phyloP scores from a whole-genome alignment of 2,888 invertebrate species.

The Stenichneumon culpator region DNA sequence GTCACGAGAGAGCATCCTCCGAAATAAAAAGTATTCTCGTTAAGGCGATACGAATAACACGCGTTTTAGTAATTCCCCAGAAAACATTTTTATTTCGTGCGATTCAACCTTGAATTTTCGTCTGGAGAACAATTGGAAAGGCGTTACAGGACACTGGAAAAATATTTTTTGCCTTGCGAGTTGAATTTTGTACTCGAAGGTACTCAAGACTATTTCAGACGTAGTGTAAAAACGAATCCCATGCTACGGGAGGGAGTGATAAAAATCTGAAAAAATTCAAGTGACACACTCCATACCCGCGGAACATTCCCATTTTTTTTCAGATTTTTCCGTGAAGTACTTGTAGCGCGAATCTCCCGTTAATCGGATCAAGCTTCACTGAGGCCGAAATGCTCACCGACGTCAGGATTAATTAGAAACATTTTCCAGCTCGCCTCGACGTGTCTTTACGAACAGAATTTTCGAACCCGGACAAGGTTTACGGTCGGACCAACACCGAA shows the following conservation, averaged over 20 bases:
- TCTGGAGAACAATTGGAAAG: too few relatives aligned
- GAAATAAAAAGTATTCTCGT: conserved; percentile 57
- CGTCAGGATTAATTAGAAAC: conserved; percentile 36
- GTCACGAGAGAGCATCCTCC: neutral
- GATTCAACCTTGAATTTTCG: neutral
- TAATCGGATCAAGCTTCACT: too few relatives aligned
- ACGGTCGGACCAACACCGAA: conserved; percentile 16
- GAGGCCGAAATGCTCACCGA: conserved; percentile 28
- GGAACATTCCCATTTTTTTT: too few relatives aligned
- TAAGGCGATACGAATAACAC: conserved; percentile 51
- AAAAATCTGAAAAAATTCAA: neutral
- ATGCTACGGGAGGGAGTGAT: too few relatives aligned
- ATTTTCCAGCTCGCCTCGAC: conserved; percentile 36
- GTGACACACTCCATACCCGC: too few relatives aligned
- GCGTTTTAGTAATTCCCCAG: conserved; percentile 33
- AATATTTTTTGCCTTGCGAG: too few relatives aligned
- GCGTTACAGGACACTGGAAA: too few relatives aligned
- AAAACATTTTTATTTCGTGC: conserved; percentile 40
- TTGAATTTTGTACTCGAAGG: too few relatives aligned
- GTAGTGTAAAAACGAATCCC: too few relatives aligned
- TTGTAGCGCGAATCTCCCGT: too few relatives aligned
- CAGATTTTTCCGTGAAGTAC: neutral
- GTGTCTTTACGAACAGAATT: conserved; percentile 36
- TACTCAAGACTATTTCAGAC: too few relatives aligned
- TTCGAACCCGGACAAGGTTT: conserved; percentile 14